These are phyloP conservation scores for Pterois miles DNA, from an alignment of 2,797 vertebrate species.

Conservation along the genomic window DNA sequence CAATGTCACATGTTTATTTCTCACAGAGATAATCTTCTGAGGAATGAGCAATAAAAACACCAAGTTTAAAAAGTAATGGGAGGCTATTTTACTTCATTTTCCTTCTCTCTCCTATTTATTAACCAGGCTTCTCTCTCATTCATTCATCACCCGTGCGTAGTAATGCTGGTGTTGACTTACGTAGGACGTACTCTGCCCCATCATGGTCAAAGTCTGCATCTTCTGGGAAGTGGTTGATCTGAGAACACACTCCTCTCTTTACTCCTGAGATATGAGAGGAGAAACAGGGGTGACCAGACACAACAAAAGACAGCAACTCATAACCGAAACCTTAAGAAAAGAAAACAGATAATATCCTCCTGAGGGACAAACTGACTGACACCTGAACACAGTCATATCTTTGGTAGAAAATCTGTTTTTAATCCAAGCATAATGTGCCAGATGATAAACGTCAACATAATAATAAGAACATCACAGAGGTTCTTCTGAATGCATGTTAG, in stretches of 20 bases:
- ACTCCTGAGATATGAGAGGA: conserved; percentile 81
- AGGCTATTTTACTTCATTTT: neutral
- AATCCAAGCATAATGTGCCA: neutral
- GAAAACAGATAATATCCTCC: conserved; percentile 33
- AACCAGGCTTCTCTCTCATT: neutral
- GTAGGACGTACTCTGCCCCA: conserved; percentile 93
- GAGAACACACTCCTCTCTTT: conserved; percentile 92
- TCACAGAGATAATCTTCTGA: conserved; percentile 34
- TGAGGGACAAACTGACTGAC: conserved; percentile 18
- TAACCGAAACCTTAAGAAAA: conserved; percentile 13
- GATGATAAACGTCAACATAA: neutral
- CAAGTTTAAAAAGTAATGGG: neutral
- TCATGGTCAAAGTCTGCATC: conserved; percentile 97
- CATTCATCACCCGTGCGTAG: neutral
- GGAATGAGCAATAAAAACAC: conserved; percentile 24
- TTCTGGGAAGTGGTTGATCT: conserved; percentile 97
- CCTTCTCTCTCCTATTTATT: neutral
- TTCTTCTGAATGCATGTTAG: conserved; percentile 24
- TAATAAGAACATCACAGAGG: conserved; percentile 10
- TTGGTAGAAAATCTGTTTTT: conserved; percentile 14
- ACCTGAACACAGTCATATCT: conserved; percentile 17
- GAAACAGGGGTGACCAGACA: conserved; percentile 44
- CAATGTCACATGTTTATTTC: conserved; percentile 55
- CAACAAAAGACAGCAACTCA: conserved; percentile 18
- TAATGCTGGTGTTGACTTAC: conserved; percentile 80